phyloP scores from a whole-genome alignment of 2,888 invertebrate species.

The Agelastica alni region DNA sequence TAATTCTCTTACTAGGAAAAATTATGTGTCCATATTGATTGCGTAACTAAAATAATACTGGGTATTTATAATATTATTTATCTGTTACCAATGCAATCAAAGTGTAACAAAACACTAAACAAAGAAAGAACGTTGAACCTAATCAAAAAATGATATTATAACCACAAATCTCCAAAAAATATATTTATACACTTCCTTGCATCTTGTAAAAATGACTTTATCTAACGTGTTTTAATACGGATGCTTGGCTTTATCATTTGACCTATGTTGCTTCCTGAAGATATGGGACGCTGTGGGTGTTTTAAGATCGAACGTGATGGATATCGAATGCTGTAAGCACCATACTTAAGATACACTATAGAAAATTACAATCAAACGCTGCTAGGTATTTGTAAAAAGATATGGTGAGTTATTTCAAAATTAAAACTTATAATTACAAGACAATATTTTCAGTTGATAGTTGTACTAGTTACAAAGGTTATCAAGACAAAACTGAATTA shows the following conservation, averaged over 20 bases:
- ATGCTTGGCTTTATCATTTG: slow-evolving; percentile 48
- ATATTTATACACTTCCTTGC: slow-evolving; percentile 23
- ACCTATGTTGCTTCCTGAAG: slow-evolving; percentile 49
- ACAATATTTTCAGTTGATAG: too few species aligned
- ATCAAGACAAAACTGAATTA: too few species aligned
- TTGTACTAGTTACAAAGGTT: too few species aligned
- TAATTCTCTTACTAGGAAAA: too few species aligned
- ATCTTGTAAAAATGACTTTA: slow-evolving; percentile 30
- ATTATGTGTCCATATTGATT: too few species aligned
- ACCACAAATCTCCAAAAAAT: slow-evolving; percentile 21
- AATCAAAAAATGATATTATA: slow-evolving; percentile 19
- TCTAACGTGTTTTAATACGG: slow-evolving; percentile 47
- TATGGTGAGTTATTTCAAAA: too few species aligned
- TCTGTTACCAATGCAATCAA: neutral
- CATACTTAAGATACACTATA: slow-evolving; percentile 3
- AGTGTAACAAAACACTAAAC: slow-evolving; percentile 12
- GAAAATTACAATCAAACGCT: too few species aligned
- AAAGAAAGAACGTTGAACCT: slow-evolving; percentile 21
- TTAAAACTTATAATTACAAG: too few species aligned
- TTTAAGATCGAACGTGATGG: slow-evolving; percentile 27
- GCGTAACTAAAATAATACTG: too few species aligned
- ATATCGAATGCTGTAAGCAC: slow-evolving; percentile 18
- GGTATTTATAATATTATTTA: too few species aligned
- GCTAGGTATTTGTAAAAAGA: too few species aligned
- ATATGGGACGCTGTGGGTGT: slow-evolving; percentile 43